Percentiles rank a stretch among this genome's conserved stretches.
phyloP scores from a whole-genome alignment of 2,888 invertebrate genomes.

The Synergus umbraculus region DNA sequence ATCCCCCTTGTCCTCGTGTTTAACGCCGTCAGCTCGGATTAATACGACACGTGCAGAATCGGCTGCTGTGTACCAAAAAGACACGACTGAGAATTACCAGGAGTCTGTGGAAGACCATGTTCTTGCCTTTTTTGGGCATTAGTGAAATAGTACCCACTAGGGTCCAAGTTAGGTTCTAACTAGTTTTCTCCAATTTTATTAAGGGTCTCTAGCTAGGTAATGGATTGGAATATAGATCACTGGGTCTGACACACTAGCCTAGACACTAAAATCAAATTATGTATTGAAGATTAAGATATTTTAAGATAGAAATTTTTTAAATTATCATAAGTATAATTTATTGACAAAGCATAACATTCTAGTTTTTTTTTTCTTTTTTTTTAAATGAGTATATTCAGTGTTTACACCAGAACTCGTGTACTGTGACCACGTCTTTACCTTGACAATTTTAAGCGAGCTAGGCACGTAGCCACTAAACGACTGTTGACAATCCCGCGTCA shows the following conservation, averaged over 20 bases:
- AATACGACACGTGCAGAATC: slow-evolving; percentile 55
- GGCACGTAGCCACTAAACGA: slow-evolving; percentile 42
- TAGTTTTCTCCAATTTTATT: no score
- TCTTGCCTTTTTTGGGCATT: neutral
- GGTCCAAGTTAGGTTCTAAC: no score
- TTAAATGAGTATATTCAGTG: neutral
- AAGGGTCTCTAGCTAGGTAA: no score
- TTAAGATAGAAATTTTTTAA: no score
- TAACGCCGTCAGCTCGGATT: slow-evolving; percentile 57
- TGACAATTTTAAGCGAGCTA: slow-evolving; percentile 47
- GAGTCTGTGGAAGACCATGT: neutral
- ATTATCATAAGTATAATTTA: no score
- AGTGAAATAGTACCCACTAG: neutral
- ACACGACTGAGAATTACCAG: slow-evolving; percentile 37
- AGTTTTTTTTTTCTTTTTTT: no score
- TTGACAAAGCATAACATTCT: no score
- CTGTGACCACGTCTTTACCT: slow-evolving; percentile 41
- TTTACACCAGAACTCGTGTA: slow-evolving; percentile 47
- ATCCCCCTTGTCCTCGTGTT: slow-evolving; percentile 55
- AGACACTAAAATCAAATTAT: no score
- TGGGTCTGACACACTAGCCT: no score
- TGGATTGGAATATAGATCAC: no score
- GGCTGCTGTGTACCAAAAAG: slow-evolving; percentile 43
- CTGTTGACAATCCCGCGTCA: slow-evolving; percentile 45
- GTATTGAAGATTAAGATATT: no score